These are phyloP conservation scores for Peromyscus maniculatus DNA, from an alignment of 2,113 vertebrate species.

Conservation along the genomic window DNA sequence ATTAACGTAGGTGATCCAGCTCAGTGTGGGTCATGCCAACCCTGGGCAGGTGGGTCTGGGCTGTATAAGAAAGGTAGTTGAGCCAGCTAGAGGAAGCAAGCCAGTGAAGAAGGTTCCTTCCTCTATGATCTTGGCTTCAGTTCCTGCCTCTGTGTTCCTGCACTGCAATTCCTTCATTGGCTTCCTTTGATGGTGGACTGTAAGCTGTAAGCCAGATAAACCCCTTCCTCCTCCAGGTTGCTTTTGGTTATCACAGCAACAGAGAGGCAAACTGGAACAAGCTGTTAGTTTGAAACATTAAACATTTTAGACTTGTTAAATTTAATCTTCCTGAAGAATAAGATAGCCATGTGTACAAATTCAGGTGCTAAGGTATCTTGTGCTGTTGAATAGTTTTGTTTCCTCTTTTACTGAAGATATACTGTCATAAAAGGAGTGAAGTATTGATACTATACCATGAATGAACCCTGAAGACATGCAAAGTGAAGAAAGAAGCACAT, in stretches of 20 bases:
- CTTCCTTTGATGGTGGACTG: not conserved
- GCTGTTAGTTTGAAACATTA: slow-evolving; percentile 23
- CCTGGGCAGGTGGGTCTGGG: not conserved
- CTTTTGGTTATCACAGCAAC: not conserved
- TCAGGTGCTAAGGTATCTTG: not conserved
- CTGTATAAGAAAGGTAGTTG: not conserved
- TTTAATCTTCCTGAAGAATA: not conserved
- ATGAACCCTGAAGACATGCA: not conserved
- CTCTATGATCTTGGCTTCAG: not conserved
- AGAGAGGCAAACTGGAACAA: not conserved
- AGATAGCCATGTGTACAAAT: not conserved
- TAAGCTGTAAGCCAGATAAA: not conserved
- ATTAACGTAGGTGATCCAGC: not conserved
- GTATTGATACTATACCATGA: not conserved
- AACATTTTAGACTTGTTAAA: slow-evolving; percentile 1
- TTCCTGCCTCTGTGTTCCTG: not conserved
- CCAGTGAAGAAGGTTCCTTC: not conserved
- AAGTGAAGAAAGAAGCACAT: not conserved
- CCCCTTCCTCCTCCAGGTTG: not conserved
- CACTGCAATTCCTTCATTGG: not conserved
- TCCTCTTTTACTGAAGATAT: not conserved
- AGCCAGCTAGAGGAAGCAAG: not conserved
- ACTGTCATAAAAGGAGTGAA: not conserved
- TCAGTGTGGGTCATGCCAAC: too few relatives aligned
- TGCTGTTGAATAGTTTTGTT: not conserved